Evolutionary conservation across 2,888 invertebrate species (phyloP).

Genomic region (Xestia xanthographa): DNA sequence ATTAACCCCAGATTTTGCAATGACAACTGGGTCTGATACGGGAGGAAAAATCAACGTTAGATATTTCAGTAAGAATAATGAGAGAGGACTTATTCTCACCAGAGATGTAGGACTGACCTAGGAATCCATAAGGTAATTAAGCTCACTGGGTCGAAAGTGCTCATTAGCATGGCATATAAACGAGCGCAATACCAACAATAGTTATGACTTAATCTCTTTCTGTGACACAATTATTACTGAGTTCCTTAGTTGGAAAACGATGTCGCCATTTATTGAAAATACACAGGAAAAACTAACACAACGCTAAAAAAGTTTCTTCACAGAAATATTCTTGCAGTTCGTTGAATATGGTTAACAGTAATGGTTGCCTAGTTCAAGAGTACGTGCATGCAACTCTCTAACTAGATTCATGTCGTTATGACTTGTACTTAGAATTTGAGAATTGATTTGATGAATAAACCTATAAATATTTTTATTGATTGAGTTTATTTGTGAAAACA

Average conservation of each 20-base stretch:
- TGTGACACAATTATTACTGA: constrained; percentile 24
- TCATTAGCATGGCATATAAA: constrained; percentile 8
- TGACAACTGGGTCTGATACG: background rate
- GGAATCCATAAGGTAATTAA: constrained; percentile 27
- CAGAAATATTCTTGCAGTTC: constrained; percentile 74
- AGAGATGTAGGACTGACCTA: background rate
- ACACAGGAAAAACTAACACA: constrained; percentile 6
- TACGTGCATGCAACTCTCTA: constrained; percentile 72
- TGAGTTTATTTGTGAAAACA: background rate
- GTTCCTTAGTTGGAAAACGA: constrained; percentile 30
- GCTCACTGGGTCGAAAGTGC: background rate
- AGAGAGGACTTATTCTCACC: no score
- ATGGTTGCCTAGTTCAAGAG: constrained; percentile 72
- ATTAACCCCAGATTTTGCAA: background rate
- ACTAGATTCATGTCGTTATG: constrained; percentile 61
- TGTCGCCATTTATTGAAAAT: constrained; percentile 25
- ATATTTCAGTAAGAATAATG: no score
- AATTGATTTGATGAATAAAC: background rate
- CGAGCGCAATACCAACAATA: constrained; percentile 5
- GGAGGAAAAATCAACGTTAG: no score
- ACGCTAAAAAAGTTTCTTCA: constrained; percentile 66
- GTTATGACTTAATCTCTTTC: constrained; percentile 35
- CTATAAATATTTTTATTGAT: background rate
- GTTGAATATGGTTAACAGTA: constrained; percentile 71
- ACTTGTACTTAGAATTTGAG: constrained; percentile 23